These are phyloP conservation scores for Austrofundulus limnaeus DNA, from an alignment of 2,113 vertebrate species.

Conservation along the genomic window DNA sequence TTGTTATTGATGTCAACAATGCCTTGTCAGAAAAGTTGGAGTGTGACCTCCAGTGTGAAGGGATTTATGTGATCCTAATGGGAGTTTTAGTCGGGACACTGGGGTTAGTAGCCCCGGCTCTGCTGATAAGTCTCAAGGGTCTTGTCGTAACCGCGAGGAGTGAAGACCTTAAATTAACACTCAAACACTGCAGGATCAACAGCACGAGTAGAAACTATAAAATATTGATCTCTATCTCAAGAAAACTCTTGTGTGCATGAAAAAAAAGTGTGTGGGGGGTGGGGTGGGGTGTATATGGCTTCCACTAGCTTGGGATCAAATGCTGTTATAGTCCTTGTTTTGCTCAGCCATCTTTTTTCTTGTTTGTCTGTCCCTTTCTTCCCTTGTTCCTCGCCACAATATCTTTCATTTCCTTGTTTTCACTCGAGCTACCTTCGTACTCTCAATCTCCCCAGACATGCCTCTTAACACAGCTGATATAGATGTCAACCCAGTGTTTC, in stretches of 20 bases:
- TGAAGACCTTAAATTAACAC: constrained; percentile 57
- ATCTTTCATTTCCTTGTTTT: constrained; percentile 23
- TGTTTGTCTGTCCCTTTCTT: constrained; percentile 14
- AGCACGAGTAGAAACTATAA: constrained; percentile 46
- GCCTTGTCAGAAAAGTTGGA: constrained; percentile 19
- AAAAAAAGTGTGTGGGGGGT: not conserved
- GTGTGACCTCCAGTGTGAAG: constrained; percentile 24
- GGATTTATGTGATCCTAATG: constrained; percentile 39
- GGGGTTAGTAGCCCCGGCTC: constrained; percentile 38
- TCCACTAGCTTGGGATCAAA: constrained; percentile 40
- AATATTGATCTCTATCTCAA: constrained; percentile 56
- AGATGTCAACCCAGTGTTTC: constrained; percentile 61
- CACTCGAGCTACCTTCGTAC: constrained; percentile 1
- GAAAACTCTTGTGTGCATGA: constrained; percentile 18
- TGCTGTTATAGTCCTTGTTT: constrained; percentile 36
- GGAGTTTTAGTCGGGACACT: constrained; percentile 20
- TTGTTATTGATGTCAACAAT: not conserved
- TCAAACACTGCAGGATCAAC: constrained; percentile 53
- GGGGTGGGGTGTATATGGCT: not conserved
- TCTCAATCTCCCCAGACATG: constrained; percentile 16
- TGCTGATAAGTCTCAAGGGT: constrained; percentile 44
- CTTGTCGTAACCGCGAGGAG: constrained; percentile 29
- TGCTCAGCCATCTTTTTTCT: constrained; percentile 29
- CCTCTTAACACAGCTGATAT: constrained; percentile 45
- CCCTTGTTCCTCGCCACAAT: constrained; percentile 26